Percentiles rank a stretch among this genome's conserved stretches.
phyloP scores from a whole-genome alignment of 2,797 vertebrate species.

The Poeciliopsis paucimaculata region DNA sequence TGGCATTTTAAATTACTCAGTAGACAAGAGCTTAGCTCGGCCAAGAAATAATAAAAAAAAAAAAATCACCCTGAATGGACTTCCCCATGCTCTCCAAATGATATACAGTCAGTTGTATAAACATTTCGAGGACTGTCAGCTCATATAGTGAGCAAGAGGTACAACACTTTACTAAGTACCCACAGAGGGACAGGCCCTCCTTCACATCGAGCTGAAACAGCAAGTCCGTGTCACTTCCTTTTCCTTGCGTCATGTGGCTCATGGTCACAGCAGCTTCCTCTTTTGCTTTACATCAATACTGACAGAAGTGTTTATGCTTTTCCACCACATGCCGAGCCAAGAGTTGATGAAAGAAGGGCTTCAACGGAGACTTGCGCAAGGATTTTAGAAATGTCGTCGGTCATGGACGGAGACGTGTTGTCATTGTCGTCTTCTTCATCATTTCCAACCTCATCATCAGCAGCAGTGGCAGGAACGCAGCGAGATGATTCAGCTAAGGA shows the following conservation, averaged over 20 bases:
- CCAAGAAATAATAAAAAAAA: not conserved
- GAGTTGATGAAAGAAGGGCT: constrained; percentile 4
- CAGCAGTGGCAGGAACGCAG: constrained; percentile 24
- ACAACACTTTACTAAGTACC: not conserved
- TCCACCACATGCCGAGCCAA: constrained; percentile 4
- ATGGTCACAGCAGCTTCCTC: constrained; percentile 60
- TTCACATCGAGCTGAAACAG: constrained; percentile 22
- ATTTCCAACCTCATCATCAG: constrained; percentile 29
- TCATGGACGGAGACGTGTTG: constrained; percentile 67
- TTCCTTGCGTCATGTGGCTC: constrained; percentile 57
- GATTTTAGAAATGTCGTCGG: constrained; percentile 9
- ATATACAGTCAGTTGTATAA: constrained; percentile 20
- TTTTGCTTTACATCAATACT: constrained; percentile 51
- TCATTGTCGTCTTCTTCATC: constrained; percentile 58
- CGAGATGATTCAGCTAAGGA: constrained; percentile 23
- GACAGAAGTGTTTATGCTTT: constrained; percentile 46
- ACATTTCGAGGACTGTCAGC: constrained; percentile 8
- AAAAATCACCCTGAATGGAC: constrained; percentile 26
- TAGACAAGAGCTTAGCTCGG: constrained; percentile 17
- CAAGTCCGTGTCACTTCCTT: constrained; percentile 63
- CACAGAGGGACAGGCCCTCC: constrained; percentile 39
- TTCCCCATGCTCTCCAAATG: constrained; percentile 47
- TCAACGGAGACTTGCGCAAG: constrained; percentile 11
- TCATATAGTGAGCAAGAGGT: constrained; percentile 4
- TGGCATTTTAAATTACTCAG: constrained; percentile 26